Conservation (phyloP, 2,113 vertebrate species). For the Heptranchias perlo region DNA sequence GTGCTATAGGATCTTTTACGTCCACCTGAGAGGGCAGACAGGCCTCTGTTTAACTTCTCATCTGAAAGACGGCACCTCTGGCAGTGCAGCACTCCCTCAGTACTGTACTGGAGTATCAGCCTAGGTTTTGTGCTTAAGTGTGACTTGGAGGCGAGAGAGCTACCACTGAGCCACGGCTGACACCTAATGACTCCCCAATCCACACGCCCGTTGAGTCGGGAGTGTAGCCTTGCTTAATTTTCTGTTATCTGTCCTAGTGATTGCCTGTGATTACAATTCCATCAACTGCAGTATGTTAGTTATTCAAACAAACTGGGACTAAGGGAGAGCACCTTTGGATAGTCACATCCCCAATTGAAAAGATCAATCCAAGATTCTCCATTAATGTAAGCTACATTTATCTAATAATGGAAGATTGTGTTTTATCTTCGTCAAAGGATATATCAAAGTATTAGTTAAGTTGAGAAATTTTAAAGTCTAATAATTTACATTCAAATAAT, state of each 20-base stretch:
- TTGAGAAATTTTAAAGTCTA: neutral
- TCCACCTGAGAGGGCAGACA: too few species aligned
- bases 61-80: neutral
- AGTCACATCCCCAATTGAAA: neutral
- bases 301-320: neutral
- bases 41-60: too few species aligned
- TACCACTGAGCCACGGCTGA: neutral
- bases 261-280: neutral
- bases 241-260: neutral
- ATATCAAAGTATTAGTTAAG: neutral
- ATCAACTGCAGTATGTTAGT: neutral
- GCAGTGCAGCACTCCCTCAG: neutral
- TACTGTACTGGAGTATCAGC: neutral
- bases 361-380: neutral
- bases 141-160: neutral
- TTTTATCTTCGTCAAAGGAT: neutral
- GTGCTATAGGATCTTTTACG: neutral
- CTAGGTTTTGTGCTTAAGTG: neutral
- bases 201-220: neutral
- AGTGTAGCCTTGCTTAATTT: neutral
- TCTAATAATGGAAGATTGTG: neutral
- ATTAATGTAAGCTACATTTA: neutral
- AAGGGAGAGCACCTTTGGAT: neutral
- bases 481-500: neutral
- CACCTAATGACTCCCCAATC: neutral